These are phyloP conservation scores for Sceloporus tristichus DNA, from an alignment of 2,113 vertebrate genomes.

Conservation along the genomic window DNA sequence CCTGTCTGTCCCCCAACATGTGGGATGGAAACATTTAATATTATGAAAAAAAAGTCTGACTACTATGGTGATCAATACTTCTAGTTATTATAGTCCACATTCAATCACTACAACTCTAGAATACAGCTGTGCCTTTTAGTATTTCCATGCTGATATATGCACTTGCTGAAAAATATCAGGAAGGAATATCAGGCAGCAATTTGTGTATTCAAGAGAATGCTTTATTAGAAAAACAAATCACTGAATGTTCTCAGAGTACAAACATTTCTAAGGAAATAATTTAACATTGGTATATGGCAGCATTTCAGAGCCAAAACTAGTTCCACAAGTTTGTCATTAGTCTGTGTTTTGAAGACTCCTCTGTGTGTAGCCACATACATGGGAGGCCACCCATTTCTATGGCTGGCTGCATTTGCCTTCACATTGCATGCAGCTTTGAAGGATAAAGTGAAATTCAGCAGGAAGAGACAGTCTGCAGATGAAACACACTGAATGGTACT, in stretches of 20 bases:
- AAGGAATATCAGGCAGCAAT: background rate
- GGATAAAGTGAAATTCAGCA: background rate
- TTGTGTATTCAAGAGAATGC: conserved; percentile 27
- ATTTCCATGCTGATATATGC: background rate
- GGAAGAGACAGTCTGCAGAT: background rate
- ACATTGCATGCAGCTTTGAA: background rate
- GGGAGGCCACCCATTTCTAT: background rate
- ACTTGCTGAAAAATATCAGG: background rate
- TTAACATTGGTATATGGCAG: conserved; percentile 14
- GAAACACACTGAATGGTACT: background rate
- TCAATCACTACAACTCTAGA: background rate
- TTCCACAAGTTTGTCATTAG: background rate
- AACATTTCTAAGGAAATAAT: conserved; percentile 36
- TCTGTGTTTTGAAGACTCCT: background rate
- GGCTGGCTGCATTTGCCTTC: background rate
- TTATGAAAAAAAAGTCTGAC: background rate
- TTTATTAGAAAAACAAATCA: conserved; percentile 76
- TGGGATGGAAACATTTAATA: too few species aligned
- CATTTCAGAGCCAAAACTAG: conserved; percentile 48
- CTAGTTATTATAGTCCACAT: background rate
- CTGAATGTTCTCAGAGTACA: conserved; percentile 62
- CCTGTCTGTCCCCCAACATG: too few species aligned
- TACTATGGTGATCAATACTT: background rate
- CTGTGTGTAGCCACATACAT: background rate
- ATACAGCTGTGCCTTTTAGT: background rate